Conservation (phyloP, 2,888 invertebrate genomes). For the Leucoptera coffeella region DNA sequence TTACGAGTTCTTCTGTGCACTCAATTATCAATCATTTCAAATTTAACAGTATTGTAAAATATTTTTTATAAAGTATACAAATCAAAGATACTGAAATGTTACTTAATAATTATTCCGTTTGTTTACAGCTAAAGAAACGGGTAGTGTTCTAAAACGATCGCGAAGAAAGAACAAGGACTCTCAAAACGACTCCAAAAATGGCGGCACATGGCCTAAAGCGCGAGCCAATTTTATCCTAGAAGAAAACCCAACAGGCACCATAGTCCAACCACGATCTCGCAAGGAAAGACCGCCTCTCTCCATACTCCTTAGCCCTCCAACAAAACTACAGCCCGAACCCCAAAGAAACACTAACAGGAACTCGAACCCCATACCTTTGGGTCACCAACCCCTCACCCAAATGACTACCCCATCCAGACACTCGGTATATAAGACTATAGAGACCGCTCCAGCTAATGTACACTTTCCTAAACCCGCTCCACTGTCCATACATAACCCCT, state of each 20-base stretch:
- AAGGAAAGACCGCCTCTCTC: slow-evolving; percentile 76
- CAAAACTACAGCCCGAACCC: slow-evolving; percentile 41
- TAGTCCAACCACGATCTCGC: slow-evolving; percentile 68
- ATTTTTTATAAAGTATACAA: background rate
- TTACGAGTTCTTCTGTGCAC: no score
- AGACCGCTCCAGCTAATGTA: slow-evolving; percentile 42
- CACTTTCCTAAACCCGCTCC: slow-evolving; percentile 46
- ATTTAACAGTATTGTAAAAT: background rate
- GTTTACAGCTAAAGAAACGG: slow-evolving; percentile 43
- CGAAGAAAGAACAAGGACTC: slow-evolving; percentile 59
- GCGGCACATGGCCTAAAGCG: slow-evolving; percentile 95
- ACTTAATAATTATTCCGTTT: background rate
- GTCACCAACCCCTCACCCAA: slow-evolving; percentile 47
- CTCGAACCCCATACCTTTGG: slow-evolving; percentile 67
- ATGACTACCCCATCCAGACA: slow-evolving; percentile 57
- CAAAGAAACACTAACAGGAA: slow-evolving; percentile 56
- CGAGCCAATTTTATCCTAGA: slow-evolving; percentile 65
- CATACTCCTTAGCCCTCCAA: slow-evolving; percentile 43
- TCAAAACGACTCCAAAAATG: slow-evolving; percentile 61
- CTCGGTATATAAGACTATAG: slow-evolving; percentile 68
- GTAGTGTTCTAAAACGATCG: slow-evolving; percentile 62
- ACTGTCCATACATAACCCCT: slow-evolving; percentile 34
- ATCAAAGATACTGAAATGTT: no score
- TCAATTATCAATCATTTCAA: no score
- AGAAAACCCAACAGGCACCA: slow-evolving; percentile 75